Evolutionary conservation across 2,888 invertebrate species (phyloP).

Genomic region (Asteroscopus sphinx): DNA sequence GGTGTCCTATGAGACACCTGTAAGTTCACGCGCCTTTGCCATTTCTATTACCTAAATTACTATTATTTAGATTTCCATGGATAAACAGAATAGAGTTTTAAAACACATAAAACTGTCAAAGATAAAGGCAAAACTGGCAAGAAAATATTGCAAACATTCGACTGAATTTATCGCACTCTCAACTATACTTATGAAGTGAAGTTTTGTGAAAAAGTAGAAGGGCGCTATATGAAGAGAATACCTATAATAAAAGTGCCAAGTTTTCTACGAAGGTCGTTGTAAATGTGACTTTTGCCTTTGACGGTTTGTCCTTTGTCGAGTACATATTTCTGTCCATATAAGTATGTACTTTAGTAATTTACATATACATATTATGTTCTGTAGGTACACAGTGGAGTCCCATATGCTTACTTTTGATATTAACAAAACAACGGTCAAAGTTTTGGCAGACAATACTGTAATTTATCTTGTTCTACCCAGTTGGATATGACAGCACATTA

Average conservation of each 20-base stretch:
- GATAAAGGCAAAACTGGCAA: conserved; percentile 9
- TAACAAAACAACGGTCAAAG: conserved; percentile 27
- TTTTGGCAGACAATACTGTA: conserved; percentile 33
- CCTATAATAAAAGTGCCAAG: conserved; percentile 56
- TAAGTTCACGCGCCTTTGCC: no score
- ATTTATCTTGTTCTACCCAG: conserved; percentile 41
- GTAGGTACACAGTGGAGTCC: conserved; percentile 5
- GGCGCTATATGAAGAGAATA: conserved; percentile 34
- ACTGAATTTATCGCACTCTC: conserved; percentile 47
- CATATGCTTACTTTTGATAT: conserved; percentile 27
- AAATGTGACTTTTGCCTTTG: conserved; percentile 60
- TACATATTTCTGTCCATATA: conserved; percentile 29
- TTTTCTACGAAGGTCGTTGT: conserved; percentile 53
- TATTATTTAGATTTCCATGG: no score
- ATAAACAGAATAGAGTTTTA: neutral
- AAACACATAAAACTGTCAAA: conserved; percentile 18
- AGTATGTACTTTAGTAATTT: conserved; percentile 43
- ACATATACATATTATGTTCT: conserved; percentile 43
- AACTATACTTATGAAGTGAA: conserved; percentile 47
- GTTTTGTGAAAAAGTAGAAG: conserved; percentile 42
- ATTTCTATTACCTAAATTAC: no score
- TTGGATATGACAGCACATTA: conserved; percentile 36
- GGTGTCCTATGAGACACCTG: no score
- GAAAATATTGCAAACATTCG: conserved; percentile 45
- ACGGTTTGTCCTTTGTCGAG: conserved; percentile 44